Percentiles rank a stretch among this genome's conserved stretches.
These are phyloP conservation scores for Autographa pulchrina DNA, from an alignment of 2,888 invertebrate species.

Conservation along the genomic window DNA sequence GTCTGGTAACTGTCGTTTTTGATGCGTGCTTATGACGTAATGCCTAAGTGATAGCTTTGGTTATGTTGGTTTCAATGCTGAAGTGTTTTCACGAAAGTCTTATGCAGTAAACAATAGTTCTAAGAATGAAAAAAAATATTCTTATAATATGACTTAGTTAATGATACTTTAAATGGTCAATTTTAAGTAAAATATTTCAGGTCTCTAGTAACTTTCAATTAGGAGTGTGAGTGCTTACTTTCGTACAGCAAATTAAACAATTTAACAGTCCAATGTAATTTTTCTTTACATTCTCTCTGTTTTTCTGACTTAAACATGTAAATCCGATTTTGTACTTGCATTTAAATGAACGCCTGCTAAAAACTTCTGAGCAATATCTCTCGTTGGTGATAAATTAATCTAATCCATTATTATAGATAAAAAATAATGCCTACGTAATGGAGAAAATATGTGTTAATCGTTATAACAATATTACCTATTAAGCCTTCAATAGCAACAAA, in stretches of 20 bases:
- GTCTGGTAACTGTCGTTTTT: constrained; percentile 35
- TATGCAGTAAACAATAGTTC: too few species aligned
- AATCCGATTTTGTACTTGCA: background rate
- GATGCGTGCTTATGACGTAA: constrained; percentile 23
- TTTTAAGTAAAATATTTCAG: too few species aligned
- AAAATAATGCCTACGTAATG: background rate
- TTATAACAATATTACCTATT: background rate
- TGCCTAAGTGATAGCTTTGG: background rate
- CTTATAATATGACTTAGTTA: too few species aligned
- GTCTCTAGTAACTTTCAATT: too few species aligned
- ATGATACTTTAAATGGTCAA: too few species aligned
- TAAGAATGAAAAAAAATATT: too few species aligned
- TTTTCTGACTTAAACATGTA: background rate
- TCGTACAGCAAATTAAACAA: too few species aligned
- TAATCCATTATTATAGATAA: background rate
- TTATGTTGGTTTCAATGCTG: background rate
- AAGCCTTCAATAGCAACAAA: background rate
- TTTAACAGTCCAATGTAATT: background rate
- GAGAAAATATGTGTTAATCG: background rate
- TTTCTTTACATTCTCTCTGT: background rate
- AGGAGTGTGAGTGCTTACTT: too few species aligned
- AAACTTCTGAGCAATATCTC: background rate
- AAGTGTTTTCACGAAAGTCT: too few species aligned
- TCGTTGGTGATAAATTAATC: background rate
- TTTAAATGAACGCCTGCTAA: constrained; percentile 3